Evolutionary conservation across 2,113 vertebrate species (phyloP), one percentile per base, ranked within the genome.

Genomic region (Bubalus kerabau): DNA sequence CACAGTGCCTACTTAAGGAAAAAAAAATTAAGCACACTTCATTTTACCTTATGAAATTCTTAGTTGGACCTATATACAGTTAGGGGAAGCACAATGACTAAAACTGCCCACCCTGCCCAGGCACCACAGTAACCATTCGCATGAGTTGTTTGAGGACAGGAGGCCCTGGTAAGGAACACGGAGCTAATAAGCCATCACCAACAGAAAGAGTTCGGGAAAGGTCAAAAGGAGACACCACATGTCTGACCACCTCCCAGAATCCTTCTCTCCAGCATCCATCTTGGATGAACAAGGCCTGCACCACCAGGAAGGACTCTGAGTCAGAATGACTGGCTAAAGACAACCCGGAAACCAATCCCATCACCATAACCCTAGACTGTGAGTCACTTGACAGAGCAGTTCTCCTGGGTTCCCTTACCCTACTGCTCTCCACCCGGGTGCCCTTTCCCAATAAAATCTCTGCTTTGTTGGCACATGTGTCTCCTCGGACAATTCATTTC

Each of bases 21-120:
- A 93, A 94, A 57, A 84, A 14, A 30, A 52, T 32, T 56, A 36
- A 78, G 67, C 36, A 60, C 76, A 89, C 30, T 67, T 96, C 24
- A 90, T 52, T 96, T 84, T 80, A 54, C 82, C n/a, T 86, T 89
- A 60, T 36, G 83, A 96, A 76, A 86, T 76, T 87, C 23, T 95
- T 90, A 57, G 19, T 26, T 93, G 54, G 23, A 90, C 50, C 32
- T 82, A 54, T 85, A 62, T 36, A 82, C 13, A 12, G 19, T 74
- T 74, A 74, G 10, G 10, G 36, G 67, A 74, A 74, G 21, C 21
- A 23, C 36, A 74, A 5, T 23, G 21, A 40, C 19, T 74, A 36
- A 74, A 40, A 74, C 21, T 13, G 67, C 10, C n/a, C 36, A 23
- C 36, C 19, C 21, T 74, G 67, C 19, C 36, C 36, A 74, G 67